Conservation (phyloP, 2,113 vertebrate genomes). For the Sigmodon hispidus region DNA sequence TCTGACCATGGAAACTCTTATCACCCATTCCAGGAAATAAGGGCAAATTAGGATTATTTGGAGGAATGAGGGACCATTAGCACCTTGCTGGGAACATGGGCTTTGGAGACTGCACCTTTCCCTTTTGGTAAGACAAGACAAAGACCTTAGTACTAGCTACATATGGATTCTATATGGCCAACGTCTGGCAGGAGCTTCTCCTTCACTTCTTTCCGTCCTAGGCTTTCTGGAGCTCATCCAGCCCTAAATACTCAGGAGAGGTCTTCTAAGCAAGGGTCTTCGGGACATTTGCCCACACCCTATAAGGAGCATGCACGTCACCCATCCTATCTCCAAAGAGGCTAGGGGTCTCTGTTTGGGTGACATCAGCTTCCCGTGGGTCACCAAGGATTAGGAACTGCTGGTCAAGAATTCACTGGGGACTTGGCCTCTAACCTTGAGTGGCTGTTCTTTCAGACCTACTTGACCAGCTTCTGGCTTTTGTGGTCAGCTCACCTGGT, state of each 20-base stretch:
- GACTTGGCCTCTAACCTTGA: neutral
- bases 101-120: neutral
- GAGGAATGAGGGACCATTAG: neutral
- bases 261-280: neutral
- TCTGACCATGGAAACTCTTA: neutral
- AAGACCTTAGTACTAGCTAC: too few species aligned
- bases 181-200: neutral
- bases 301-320: accelerated
- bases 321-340: neutral
- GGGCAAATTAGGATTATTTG: neutral
- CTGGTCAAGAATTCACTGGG: neutral
- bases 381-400: neutral
- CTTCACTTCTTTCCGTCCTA: neutral
- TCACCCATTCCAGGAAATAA: neutral
- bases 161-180: neutral
- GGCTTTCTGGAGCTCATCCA: neutral
- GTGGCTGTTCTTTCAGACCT: too few species aligned
- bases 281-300: neutral
- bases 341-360: neutral
- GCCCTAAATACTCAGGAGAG: neutral
- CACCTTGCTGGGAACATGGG: neutral
- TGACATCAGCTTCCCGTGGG: too few species aligned
- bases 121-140: neutral
- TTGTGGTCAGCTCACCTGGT: slow-evolving; percentile 80
- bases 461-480: too few species aligned